Percentiles rank a stretch among this genome's conserved stretches.
phyloP scores from a whole-genome alignment of 2,797 vertebrate species.

The Perodicticus potto region DNA sequence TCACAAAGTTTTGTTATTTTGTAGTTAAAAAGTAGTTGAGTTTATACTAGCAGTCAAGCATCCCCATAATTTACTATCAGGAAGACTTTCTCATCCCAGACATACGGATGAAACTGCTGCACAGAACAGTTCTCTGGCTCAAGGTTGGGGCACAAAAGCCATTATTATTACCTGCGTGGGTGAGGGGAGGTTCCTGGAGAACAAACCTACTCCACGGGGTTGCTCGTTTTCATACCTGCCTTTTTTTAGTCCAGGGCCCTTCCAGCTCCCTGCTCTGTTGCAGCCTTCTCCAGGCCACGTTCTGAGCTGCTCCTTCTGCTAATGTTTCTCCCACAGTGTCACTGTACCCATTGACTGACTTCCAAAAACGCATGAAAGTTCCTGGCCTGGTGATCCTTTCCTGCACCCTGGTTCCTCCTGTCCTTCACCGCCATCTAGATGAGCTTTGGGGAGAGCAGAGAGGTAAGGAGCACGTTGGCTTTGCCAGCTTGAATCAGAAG shows the following conservation, averaged over 20 bases:
- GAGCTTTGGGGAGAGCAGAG: neutral
- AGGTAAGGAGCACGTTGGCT: neutral
- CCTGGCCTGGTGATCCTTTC: neutral
- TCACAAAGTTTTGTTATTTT: neutral
- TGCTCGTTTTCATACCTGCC: neutral
- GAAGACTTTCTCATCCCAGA: neutral
- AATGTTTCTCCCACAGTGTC: neutral
- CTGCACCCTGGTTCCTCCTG: neutral
- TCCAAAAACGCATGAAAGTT: neutral
- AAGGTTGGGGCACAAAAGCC: neutral
- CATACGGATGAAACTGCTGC: neutral
- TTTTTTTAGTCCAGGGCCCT: neutral
- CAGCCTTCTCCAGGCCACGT: slow-evolving; percentile 5
- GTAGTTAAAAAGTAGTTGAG: neutral
- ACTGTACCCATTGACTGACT: neutral
- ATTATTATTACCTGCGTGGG: neutral
- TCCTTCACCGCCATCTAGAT: neutral
- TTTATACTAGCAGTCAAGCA: neutral
- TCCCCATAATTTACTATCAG: neutral
- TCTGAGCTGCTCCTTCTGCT: neutral
- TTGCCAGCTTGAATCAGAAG: neutral
- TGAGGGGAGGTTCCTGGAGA: neutral
- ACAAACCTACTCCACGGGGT: neutral
- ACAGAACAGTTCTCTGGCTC: neutral
- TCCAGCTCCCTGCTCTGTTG: neutral